Evolutionary conservation across 2,113 vertebrate genomes (phyloP).

Genomic region (Aleadryas rufinucha): DNA sequence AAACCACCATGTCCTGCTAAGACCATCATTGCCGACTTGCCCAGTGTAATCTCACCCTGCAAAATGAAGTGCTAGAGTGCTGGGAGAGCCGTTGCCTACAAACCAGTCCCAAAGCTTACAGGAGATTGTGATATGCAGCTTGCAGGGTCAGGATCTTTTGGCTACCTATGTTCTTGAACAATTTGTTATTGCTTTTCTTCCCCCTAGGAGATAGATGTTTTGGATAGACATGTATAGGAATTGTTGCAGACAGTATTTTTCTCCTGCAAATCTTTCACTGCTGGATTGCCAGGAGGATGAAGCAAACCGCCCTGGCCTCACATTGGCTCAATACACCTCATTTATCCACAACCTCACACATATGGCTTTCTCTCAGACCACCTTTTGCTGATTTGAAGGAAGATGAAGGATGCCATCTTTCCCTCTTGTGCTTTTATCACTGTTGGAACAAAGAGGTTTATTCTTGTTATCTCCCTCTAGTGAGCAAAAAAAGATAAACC

Average conservation of each 20-base stretch:
- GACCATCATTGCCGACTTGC: not conserved
- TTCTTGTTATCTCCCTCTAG: not conserved
- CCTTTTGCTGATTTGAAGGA: not conserved
- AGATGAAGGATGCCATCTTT: not conserved
- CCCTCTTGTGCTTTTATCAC: not conserved
- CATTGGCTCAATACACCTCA: not conserved
- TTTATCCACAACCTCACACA: not conserved
- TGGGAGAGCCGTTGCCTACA: not conserved
- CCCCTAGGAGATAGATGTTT: not conserved
- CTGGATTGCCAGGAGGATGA: not conserved
- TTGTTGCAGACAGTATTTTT: not conserved
- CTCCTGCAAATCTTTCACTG: not conserved
- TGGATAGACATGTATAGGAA: not conserved
- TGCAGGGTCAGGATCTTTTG: not conserved
- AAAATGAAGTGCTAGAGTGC: not conserved
- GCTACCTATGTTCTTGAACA: not conserved
- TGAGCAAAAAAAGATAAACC: not conserved
- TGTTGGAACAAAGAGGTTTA: not conserved
- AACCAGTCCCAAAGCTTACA: not conserved
- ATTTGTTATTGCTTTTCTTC: not conserved
- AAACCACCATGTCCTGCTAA: not conserved
- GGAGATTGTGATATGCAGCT: not conserved
- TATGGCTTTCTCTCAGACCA: rapidly evolving
- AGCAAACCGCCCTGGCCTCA: not conserved
- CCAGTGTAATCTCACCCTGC: not conserved